Conservation (phyloP, 2,797 vertebrate genomes). For the Nannoperca australis region DNA sequence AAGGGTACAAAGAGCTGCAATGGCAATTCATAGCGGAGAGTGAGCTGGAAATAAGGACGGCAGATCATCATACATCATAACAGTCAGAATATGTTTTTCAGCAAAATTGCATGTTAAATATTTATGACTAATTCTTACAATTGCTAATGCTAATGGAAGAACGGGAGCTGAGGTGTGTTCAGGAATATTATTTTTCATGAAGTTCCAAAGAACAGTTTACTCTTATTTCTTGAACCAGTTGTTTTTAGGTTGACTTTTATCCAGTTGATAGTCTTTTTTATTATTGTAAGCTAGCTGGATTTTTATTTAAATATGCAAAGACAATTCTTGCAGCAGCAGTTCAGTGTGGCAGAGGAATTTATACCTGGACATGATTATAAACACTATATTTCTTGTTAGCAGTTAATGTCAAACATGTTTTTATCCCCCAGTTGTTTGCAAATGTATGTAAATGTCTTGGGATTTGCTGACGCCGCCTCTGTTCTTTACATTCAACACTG, state of each 20-base stretch:
- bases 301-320: background rate
- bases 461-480: constrained; percentile 13
- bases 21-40: background rate
- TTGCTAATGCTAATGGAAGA: background rate
- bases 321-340: background rate
- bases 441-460: background rate
- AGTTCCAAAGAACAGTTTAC: background rate
- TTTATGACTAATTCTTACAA: background rate
- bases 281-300: background rate
- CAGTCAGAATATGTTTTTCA: too few species aligned
- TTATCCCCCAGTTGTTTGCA: background rate
- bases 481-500: constrained; percentile 23
- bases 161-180: background rate
- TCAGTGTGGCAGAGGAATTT: background rate
- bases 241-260: background rate
- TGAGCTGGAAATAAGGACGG: background rate
- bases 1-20: constrained; percentile 13
- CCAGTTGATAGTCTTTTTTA: background rate
- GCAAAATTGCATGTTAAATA: background rate
- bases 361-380: background rate
- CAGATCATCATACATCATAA: too few species aligned
- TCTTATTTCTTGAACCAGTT: background rate
- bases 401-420: background rate
- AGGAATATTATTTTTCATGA: background rate
- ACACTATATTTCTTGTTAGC: background rate